Percentiles rank a stretch among this genome's conserved stretches.
Conservation (phyloP, 2,888 invertebrate genomes). For the Parnassius orleans region DNA sequence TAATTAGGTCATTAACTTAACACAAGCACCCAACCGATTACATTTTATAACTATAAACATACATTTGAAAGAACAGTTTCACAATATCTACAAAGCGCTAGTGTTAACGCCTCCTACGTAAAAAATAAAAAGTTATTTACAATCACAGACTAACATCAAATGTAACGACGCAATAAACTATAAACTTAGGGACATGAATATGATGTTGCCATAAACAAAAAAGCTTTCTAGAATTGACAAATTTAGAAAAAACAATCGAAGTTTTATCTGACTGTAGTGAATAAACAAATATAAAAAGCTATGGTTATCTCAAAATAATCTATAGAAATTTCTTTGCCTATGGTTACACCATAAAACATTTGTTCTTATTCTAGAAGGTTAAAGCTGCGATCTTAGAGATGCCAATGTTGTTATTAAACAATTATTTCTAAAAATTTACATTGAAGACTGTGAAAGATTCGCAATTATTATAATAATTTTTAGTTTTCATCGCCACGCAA, state of each 20-base stretch:
- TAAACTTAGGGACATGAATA: neutral
- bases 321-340: neutral
- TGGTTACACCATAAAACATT: neutral
- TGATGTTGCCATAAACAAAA: slow-evolving; percentile 5
- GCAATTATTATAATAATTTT: too few species aligned
- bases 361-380: neutral
- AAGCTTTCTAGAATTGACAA: too few species aligned
- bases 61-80: neutral
- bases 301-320: neutral
- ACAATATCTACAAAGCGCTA: slow-evolving; percentile 29
- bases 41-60: neutral
- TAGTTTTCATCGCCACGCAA: too few species aligned
- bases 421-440: slow-evolving; percentile 4
- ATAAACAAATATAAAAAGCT: too few species aligned
- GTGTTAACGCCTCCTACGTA: slow-evolving; percentile 26
- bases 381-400: slow-evolving; percentile 9
- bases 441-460: too few species aligned
- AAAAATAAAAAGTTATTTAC: slow-evolving; percentile 35
- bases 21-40: neutral
- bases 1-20: neutral
- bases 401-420: slow-evolving; percentile 5
- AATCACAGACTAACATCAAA: slow-evolving; percentile 42
- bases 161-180: neutral
- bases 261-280: too few species aligned
- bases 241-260: neutral